A percentile compares a stretch with the other conserved stretches of the same genome.
phyloP scores from a whole-genome alignment of 2,888 invertebrate genomes.

The Platycheirus rosarum region DNA sequence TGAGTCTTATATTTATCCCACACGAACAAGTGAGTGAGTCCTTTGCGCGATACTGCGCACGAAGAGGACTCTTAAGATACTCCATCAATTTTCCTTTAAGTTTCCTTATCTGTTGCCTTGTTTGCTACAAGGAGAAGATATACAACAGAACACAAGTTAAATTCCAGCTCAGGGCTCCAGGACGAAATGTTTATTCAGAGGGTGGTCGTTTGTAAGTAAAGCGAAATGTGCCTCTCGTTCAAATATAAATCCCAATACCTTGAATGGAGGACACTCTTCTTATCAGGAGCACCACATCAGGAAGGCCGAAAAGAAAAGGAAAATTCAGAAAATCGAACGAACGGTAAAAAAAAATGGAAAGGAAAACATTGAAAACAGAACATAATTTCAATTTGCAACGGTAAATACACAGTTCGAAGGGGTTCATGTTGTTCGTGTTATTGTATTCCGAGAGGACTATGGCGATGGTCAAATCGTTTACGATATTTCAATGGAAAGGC shows the following conservation, averaged over 20 bases:
- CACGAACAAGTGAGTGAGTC: conserved; percentile 22
- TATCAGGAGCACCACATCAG: conserved; percentile 31
- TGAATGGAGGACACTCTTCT: conserved; percentile 63
- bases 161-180: background rate
- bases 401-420: conserved; percentile 62
- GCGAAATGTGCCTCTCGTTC: conserved; percentile 47
- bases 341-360: conserved; percentile 29
- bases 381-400: conserved; percentile 72
- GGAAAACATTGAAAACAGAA: conserved; percentile 72
- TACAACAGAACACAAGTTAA: conserved; percentile 14
- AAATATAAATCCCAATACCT: conserved; percentile 39
- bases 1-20: conserved; percentile 64
- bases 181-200: conserved; percentile 58
- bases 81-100: conserved; percentile 58
- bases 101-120: conserved; percentile 60
- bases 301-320: conserved; percentile 5
- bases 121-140: background rate
- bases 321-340: background rate
- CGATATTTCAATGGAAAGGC: conserved; percentile 53
- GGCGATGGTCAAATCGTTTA: conserved; percentile 49
- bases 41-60: conserved; percentile 18
- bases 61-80: conserved; percentile 49
- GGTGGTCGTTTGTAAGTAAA: conserved; percentile 48
- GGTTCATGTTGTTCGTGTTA: conserved; percentile 20
- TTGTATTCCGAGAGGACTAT: conserved; percentile 6